Evolutionary conservation across 1,140 invertebrate genomes (phyloP).

Genomic region (Dryas iulia): DNA sequence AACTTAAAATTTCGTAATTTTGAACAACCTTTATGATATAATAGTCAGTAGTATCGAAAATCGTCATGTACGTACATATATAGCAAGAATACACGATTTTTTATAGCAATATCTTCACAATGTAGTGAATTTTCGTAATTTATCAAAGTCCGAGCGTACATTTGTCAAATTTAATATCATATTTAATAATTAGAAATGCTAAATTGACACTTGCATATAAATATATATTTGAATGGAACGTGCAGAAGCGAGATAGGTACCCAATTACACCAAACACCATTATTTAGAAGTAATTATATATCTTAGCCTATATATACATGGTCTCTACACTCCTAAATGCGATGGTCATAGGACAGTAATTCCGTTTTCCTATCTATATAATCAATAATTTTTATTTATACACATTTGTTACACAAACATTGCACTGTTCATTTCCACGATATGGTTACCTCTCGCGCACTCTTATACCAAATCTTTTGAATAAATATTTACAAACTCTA

Average conservation of each 20-base stretch:
- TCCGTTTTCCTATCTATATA: slow-evolving; percentile 66
- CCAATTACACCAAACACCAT: slow-evolving; percentile 77
- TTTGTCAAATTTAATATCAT: slow-evolving; percentile 49
- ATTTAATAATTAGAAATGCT: slow-evolving; percentile 52
- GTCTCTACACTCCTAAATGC: slow-evolving; percentile 62
- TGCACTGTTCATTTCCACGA: slow-evolving; percentile 71
- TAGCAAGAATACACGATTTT: not conserved
- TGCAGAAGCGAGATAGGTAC: slow-evolving; percentile 75
- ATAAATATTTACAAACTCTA: slow-evolving; percentile 24
- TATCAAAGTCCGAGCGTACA: slow-evolving; percentile 24
- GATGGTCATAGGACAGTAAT: slow-evolving; percentile 72
- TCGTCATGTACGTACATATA: not conserved
- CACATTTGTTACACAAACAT: slow-evolving; percentile 74
- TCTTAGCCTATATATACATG: slow-evolving; percentile 75
- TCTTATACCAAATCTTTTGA: slow-evolving; percentile 50
- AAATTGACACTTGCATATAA: slow-evolving; percentile 77
- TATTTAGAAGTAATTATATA: slow-evolving; percentile 62
- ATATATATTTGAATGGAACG: slow-evolving; percentile 72
- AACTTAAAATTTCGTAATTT: not conserved
- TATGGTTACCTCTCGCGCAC: slow-evolving; percentile 54
- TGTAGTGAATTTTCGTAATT: not conserved
- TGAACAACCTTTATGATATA: not conserved
- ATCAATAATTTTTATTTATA: slow-evolving; percentile 62
- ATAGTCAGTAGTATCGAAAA: not conserved
- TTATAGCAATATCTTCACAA: not conserved